Percentiles rank a stretch among this genome's conserved stretches.
These are phyloP conservation scores for Ceyx melanurus DNA, from an alignment of 2,113 vertebrate genomes.

Conservation along the genomic window DNA sequence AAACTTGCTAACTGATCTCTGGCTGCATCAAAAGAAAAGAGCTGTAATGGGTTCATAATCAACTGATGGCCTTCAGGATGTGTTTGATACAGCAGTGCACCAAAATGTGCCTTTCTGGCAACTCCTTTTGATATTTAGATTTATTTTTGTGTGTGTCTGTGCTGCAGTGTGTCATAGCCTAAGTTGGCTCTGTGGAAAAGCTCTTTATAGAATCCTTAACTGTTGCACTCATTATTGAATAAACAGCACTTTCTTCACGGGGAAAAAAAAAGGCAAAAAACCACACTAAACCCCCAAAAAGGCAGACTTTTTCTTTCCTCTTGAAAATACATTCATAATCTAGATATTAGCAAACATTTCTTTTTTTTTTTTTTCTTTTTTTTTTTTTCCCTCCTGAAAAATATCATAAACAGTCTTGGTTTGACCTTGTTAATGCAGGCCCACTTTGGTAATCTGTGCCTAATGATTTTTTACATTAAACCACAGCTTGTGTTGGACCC, in stretches of 20 bases:
- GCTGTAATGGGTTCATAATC: not conserved
- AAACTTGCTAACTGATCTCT: not conserved
- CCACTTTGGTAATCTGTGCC: slow-evolving; percentile 85
- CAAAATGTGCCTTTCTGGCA: not conserved
- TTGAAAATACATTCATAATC: slow-evolving; percentile 57
- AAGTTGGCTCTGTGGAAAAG: slow-evolving; percentile 39
- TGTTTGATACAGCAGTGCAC: slow-evolving; percentile 8
- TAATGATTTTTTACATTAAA: slow-evolving; percentile 93
- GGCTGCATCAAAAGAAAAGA: not conserved
- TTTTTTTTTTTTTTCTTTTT: not conserved
- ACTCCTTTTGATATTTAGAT: slow-evolving; percentile 32
- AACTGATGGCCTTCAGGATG: slow-evolving; percentile 18
- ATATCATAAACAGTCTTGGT: slow-evolving; percentile 75
- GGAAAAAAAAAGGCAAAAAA: not conserved
- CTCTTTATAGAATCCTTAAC: slow-evolving; percentile 51
- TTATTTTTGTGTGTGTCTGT: not conserved
- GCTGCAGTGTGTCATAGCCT: slow-evolving; percentile 59
- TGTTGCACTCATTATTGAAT: slow-evolving; percentile 38
- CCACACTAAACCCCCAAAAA: not conserved
- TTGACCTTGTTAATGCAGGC: slow-evolving; percentile 84
- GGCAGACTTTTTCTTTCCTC: too few relatives aligned
- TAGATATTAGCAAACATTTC: slow-evolving; percentile 67
- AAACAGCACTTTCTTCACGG: slow-evolving; percentile 14
- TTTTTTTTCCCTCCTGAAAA: slow-evolving; percentile 55
- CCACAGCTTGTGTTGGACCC: slow-evolving; percentile 85